Evolutionary conservation across 2,888 invertebrate genomes (phyloP), one percentile per base, ranked within the genome.

Genomic region (Meteorus colon): DNA sequence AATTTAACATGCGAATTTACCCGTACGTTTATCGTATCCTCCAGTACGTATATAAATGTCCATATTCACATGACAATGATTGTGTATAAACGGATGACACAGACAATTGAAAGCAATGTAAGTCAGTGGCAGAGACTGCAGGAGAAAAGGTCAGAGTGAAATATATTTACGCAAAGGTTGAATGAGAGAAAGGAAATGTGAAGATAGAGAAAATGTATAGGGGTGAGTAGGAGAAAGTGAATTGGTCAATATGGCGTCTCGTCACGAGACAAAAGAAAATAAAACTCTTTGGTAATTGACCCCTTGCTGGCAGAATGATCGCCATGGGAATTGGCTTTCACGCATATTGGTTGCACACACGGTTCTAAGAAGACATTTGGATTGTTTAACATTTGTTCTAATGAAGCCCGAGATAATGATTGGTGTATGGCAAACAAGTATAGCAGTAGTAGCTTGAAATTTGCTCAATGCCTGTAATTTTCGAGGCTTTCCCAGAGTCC

Each of bases 331-430:
- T 78, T 67, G 70, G 66, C 71, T 71, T 70, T 66, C 65, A 66
- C 59, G 66, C 55, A 70, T 34, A 59, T 76, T 67, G 72, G 67
- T 73, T 67, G 63, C 59, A 67, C 60, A 76, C 69, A 48, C 75
- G 73, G 73, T 77, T 76, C 77, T 62, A 63, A 41, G 71, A 77
- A 70, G 75, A 74, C 74, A 78, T 78, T 76, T 72, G 78, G 77
- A 55, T 55, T 55, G 19, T 55, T 80, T 76, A 77, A 78, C 77
- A 79, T 80, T 73, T 68, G 66, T 74, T 80, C 75, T 78, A 80
- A 80, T 78, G 80, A 80, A 77, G 73, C 75, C 74, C 67, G 73
- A 72, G 65, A 71, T 62, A 76, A 66, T 60, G 60, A 62, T 31
- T 68, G 65, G 37, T 41, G 55, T 55, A 62, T 65, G 19, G 71